Percentiles rank a stretch among this genome's conserved stretches.
These are phyloP conservation scores for Acomys russatus DNA, from an alignment of 2,797 vertebrate genomes.

Conservation along the genomic window DNA sequence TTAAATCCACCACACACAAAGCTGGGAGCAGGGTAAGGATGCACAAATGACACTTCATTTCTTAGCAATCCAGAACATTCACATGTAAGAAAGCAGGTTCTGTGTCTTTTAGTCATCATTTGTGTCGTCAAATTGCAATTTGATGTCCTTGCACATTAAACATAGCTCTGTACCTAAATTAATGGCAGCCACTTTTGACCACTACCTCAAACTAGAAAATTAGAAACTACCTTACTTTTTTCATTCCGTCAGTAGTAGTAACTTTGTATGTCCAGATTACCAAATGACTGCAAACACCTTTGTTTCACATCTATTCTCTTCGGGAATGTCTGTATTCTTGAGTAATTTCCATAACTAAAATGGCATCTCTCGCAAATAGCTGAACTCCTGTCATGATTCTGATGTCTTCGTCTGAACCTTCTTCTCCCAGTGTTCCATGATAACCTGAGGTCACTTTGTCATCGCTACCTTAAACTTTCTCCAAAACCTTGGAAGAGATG, in stretches of 20 bases:
- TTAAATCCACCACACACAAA: neutral
- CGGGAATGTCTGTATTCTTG: neutral
- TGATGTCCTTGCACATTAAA: neutral
- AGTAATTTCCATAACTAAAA: neutral
- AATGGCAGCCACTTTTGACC: neutral
- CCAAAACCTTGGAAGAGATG: neutral
- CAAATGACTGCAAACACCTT: neutral
- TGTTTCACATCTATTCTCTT: neutral
- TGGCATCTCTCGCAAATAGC: neutral
- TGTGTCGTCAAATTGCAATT: slow-evolving; percentile 28
- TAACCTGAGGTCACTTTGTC: neutral
- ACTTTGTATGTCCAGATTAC: neutral
- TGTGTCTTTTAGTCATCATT: neutral
- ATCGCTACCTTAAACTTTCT: neutral
- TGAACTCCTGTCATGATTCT: neutral
- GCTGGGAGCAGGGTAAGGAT: neutral
- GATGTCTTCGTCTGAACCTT: neutral
- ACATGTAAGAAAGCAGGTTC: neutral
- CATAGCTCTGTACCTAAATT: neutral
- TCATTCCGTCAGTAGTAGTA: neutral
- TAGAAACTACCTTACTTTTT: neutral
- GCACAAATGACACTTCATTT: neutral
- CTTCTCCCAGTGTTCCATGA: neutral
- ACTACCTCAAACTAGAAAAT: slow-evolving; percentile 22
- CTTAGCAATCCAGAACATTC: neutral